Evolutionary conservation across 2,888 invertebrate species (phyloP).

Genomic region (Eubasilissa splendida): DNA sequence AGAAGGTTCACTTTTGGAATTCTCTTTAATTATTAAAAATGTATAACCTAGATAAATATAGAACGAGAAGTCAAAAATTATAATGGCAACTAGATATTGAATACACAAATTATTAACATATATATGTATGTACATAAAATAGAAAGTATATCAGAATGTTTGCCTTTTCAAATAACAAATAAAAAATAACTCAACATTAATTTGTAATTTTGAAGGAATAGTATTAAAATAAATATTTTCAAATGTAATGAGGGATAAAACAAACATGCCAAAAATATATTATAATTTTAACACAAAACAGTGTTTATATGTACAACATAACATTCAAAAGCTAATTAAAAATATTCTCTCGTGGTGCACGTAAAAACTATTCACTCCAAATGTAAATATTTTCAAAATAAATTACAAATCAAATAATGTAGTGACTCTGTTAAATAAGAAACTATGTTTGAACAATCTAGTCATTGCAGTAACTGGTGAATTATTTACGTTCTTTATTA

Average conservation of each 20-base stretch:
- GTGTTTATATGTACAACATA: constrained; percentile 19
- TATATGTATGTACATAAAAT: constrained; percentile 47
- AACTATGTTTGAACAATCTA: no score
- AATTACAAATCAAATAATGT: no score
- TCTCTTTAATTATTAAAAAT: constrained; percentile 11
- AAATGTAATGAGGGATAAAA: constrained; percentile 27
- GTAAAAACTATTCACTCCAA: no score
- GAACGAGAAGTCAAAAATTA: constrained; percentile 35
- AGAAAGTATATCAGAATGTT: constrained; percentile 41
- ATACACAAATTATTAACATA: constrained; percentile 43
- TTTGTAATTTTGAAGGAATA: constrained; percentile 26
- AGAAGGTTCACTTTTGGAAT: constrained; percentile 33
- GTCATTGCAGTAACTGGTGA: no score
- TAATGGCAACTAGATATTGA: constrained; percentile 54
- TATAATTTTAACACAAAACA: constrained; percentile 27
- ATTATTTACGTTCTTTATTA: no score
- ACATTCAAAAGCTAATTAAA: constrained; percentile 23
- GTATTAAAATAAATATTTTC: constrained; percentile 15
- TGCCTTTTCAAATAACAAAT: constrained; percentile 44
- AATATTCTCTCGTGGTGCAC: not conserved
- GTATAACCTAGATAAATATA: constrained; percentile 42
- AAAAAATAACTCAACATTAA: constrained; percentile 34
- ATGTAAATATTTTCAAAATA: no score
- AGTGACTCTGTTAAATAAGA: no score
- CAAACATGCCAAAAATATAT: constrained; percentile 30